Conservation (phyloP, 2,797 vertebrate genomes). For the Lates japonicus region DNA sequence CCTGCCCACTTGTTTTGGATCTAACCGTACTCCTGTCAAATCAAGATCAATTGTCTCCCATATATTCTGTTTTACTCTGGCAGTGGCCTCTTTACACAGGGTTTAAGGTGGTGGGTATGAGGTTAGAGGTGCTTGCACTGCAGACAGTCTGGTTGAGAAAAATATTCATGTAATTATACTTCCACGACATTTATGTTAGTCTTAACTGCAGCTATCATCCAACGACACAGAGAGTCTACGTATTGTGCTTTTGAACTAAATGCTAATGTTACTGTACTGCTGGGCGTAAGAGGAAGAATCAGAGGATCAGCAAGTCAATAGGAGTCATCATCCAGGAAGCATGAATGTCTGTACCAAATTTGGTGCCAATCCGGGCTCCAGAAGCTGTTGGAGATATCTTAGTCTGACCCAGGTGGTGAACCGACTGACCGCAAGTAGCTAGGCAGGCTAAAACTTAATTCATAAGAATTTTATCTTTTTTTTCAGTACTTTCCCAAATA, state of each 20-base stretch:
- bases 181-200: neutral
- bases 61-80: neutral
- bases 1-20: neutral
- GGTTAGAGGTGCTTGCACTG: too few species aligned
- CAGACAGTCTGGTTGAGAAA: too few species aligned
- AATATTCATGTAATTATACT: neutral
- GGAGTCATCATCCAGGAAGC: neutral
- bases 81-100: neutral
- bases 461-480: neutral
- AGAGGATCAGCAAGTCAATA: neutral
- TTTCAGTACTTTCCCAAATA: neutral
- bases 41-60: neutral
- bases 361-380: neutral
- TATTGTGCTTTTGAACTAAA: too few species aligned
- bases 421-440: neutral
- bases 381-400: neutral
- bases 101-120: neutral
- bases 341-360: too few species aligned
- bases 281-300: neutral
- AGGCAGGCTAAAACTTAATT: neutral
- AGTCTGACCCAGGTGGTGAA: neutral
- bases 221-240: neutral
- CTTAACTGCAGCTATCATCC: neutral
- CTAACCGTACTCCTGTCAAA: constrained; percentile 4
- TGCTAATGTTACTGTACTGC: too few species aligned